phyloP scores from a whole-genome alignment of 1,140 invertebrate species.

The Drosophila tristis region DNA sequence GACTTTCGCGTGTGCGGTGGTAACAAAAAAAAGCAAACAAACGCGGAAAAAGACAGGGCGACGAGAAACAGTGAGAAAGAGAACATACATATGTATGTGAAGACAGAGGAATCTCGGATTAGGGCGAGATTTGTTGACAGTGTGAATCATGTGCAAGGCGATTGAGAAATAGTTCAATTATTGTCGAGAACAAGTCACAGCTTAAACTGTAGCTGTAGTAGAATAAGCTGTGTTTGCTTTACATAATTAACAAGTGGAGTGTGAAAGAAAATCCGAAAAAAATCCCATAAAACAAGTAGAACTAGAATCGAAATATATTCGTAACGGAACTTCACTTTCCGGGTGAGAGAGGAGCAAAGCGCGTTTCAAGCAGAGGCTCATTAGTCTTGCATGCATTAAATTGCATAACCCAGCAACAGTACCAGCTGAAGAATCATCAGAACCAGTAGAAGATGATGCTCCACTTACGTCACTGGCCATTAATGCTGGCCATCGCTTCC shows the following conservation, averaged over 20 bases:
- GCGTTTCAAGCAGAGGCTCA: constrained; percentile 36
- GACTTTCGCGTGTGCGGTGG: constrained; percentile 80
- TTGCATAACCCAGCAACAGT: constrained; percentile 49
- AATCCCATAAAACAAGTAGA: constrained; percentile 20
- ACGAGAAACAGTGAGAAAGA: constrained; percentile 30
- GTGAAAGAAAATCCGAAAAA: constrained; percentile 27
- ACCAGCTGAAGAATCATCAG: not conserved
- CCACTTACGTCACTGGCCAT: constrained; percentile 80
- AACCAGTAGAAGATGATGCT: constrained; percentile 69
- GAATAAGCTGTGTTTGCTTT: constrained; percentile 59
- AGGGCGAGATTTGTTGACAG: constrained; percentile 77
- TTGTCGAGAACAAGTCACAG: constrained; percentile 36
- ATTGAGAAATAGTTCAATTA: constrained; percentile 56
- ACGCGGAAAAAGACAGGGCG: constrained; percentile 12
- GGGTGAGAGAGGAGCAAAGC: constrained; percentile 25
- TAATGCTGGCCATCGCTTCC: constrained; percentile 76
- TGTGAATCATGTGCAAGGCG: constrained; percentile 65
- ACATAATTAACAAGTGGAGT: constrained; percentile 70
- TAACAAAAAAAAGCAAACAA: constrained; percentile 31
- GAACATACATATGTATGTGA: constrained; percentile 7
- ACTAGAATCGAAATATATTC: constrained; percentile 45
- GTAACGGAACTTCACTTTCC: constrained; percentile 22
- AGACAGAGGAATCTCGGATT: constrained; percentile 39
- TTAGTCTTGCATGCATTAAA: constrained; percentile 66
- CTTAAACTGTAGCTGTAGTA: no score